Base-by-base conservation (phyloP, 2,797 vertebrate genomes). In the Urophycis tenuis region DNA sequence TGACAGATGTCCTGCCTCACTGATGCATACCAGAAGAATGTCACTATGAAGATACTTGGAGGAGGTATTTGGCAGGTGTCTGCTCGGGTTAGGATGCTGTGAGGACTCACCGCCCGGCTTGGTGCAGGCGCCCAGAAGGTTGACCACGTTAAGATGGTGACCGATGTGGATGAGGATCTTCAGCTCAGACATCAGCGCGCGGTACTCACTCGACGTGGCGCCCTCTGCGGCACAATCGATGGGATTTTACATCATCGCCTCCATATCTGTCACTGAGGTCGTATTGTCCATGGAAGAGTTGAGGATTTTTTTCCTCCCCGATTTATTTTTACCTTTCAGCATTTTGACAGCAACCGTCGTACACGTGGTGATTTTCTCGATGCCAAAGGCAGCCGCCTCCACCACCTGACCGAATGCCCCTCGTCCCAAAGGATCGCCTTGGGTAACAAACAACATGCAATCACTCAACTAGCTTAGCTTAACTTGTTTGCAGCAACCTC, bases 271-370 rank as follows among this genome's bases (percentile, higher is more conserved):
- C n/a, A n/a, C n/a, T n/a, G n/a, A n/a, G n/a, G n/a, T n/a, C n/a
- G n/a, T n/a, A n/a, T n/a, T n/a, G n/a, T n/a, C n/a, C n/a, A n/a
- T n/a, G n/a, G n/a, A n/a, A n/a, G n/a, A n/a, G n/a, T n/a, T n/a
- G n/a, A n/a, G n/a, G n/a, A n/a, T n/a, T n/a, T n/a, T n/a, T n/a
- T n/a, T n/a, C n/a, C n/a, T n/a, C n/a, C n/a, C n/a, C n/a, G n/a
- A n/a, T n/a, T n/a, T n/a, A n/a, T n/a, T n/a, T n/a, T n/a, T n/a
- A 98, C 96, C 96, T 96, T 98, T 98, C 49, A 98, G 93, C 96
- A 98, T 98, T 94, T 97, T 98, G 85, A 98, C 96, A 69, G 96
- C 96, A 81, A 97, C 96, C 10, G 95, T 98, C 93, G 97, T 98
- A 93, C 96, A 98, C 81, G 96, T 97, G 74, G 96, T 97, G 81